Evolutionary conservation across 2,113 vertebrate genomes (phyloP).

Genomic region (Anseranas semipalmata): DNA sequence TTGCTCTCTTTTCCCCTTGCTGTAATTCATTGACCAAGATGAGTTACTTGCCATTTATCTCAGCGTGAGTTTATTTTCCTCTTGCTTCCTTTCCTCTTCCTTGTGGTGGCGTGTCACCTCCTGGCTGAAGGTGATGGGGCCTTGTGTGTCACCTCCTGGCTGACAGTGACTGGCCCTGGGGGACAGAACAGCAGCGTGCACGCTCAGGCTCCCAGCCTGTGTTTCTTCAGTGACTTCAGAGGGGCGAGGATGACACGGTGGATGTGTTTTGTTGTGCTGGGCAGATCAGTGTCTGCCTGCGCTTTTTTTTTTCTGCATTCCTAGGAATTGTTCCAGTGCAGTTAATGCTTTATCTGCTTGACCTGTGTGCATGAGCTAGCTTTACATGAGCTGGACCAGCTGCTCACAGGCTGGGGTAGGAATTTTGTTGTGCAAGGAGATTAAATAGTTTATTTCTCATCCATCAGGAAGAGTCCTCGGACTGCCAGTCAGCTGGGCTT

Average conservation of each 20-base stretch:
- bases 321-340: neutral
- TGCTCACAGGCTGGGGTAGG: neutral
- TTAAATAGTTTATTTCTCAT: neutral
- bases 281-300: neutral
- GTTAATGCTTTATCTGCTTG: neutral
- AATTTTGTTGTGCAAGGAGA: neutral
- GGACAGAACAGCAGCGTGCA: neutral
- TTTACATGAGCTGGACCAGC: constrained; percentile 4
- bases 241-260: neutral
- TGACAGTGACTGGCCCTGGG: rapidly evolving
- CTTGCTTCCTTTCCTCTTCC: neutral
- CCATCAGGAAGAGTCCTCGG: neutral
- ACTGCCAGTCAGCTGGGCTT: neutral
- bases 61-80: neutral
- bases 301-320: neutral
- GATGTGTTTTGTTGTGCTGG: neutral
- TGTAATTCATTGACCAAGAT: neutral
- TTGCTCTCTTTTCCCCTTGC: neutral
- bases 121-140: too few relatives aligned
- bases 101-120: neutral
- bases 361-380: neutral
- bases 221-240: neutral
- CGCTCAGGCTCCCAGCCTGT: neutral
- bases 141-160: neutral
- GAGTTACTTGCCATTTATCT: neutral